These are phyloP conservation scores for Eupithecia dodoneata DNA, from an alignment of 2,888 invertebrate genomes.

Conservation along the genomic window DNA sequence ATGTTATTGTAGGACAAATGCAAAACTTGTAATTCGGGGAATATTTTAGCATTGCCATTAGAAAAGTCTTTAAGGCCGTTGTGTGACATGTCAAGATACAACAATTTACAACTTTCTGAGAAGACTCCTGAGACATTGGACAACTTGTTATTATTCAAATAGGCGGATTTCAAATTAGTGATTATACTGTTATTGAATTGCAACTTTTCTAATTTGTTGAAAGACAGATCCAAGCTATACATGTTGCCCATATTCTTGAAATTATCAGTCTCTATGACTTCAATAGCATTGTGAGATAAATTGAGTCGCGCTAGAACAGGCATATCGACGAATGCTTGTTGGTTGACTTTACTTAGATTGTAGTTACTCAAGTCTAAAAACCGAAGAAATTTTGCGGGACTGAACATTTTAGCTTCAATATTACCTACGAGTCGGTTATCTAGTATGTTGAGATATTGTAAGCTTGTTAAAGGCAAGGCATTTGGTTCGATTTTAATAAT, in stretches of 20 bases:
- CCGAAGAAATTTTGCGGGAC: constrained; percentile 66
- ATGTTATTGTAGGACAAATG: constrained; percentile 64
- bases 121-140: constrained; percentile 53
- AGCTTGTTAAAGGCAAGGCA: constrained; percentile 62
- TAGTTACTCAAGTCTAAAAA: constrained; percentile 67
- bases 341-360: constrained; percentile 58
- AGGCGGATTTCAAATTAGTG: constrained; percentile 62
- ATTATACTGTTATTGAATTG: constrained; percentile 52
- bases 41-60: constrained; percentile 45
- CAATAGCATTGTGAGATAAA: constrained; percentile 65
- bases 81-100: constrained; percentile 63
- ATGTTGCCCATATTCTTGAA: constrained; percentile 65
- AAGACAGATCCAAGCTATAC: constrained; percentile 69
- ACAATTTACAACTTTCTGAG: constrained; percentile 49
- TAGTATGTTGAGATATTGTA: constrained; percentile 65
- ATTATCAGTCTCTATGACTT: constrained; percentile 59
- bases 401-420: constrained; percentile 59
- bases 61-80: constrained; percentile 57
- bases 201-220: constrained; percentile 59
- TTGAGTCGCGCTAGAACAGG: constrained; percentile 67
- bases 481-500: constrained; percentile 60
- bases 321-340: constrained; percentile 63
- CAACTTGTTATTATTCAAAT: constrained; percentile 65
- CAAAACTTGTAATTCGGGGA: constrained; percentile 60
- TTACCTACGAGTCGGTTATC: constrained; percentile 60